Evolutionary conservation across 2,888 invertebrate genomes (phyloP).

Genomic region (Perizoma flavofasciatum): DNA sequence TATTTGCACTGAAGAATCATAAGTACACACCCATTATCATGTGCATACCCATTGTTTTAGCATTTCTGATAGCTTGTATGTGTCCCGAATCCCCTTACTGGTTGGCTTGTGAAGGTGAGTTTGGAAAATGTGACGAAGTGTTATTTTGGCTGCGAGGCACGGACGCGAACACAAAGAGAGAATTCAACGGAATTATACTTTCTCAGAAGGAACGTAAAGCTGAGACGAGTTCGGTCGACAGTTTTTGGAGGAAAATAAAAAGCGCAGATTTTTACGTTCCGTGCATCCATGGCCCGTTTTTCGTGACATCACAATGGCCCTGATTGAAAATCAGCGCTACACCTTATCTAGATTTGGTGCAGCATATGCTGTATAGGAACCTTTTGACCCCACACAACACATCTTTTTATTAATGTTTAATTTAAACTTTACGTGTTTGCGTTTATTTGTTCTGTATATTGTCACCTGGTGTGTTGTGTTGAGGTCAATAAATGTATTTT

Average conservation of each 20-base stretch:
- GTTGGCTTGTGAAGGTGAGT: constrained; percentile 38
- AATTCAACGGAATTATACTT: constrained; percentile 26
- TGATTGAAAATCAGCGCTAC: too few relatives aligned
- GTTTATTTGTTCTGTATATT: too few relatives aligned
- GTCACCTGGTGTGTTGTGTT: too few relatives aligned
- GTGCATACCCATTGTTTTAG: constrained; percentile 28
- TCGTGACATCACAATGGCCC: too few relatives aligned
- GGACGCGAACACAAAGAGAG: constrained; percentile 27
- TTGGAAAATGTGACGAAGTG: constrained; percentile 28
- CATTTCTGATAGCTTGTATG: constrained; percentile 23
- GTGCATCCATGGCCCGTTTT: constrained; percentile 21
- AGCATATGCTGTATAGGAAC: too few relatives aligned
- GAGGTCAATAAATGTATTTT: too few relatives aligned
- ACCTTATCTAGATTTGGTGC: too few relatives aligned
- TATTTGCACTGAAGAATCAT: constrained; percentile 38
- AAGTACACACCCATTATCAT: constrained; percentile 34
- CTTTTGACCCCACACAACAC: too few relatives aligned
- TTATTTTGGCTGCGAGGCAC: constrained; percentile 38
- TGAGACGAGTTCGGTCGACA: background rate
- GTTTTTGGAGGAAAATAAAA: constrained; percentile 13
- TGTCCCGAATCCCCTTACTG: constrained; percentile 43
- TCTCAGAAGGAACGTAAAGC: constrained; percentile 10
- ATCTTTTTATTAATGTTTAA: too few relatives aligned
- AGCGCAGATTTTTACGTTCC: constrained; percentile 30
- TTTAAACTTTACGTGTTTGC: too few relatives aligned